phyloP scores from a whole-genome alignment of 2,888 invertebrate species.

The Baccha elongata region DNA sequence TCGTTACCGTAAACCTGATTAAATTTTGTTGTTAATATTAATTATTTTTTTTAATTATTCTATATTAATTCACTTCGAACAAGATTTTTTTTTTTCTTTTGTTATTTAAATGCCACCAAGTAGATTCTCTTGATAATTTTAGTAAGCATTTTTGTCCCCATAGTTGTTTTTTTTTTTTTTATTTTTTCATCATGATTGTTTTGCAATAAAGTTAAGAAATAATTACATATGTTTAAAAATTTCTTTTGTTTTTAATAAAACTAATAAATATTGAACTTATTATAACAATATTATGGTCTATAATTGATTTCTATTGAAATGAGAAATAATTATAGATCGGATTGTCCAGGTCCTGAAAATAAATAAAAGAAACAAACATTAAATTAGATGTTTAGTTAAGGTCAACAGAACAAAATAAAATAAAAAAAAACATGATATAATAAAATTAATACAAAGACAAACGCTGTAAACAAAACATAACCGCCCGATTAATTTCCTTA shows the following conservation, averaged over 20 bases:
- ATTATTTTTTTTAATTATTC: background rate
- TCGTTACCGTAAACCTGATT: slow-evolving; percentile 71
- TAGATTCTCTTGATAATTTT: slow-evolving; percentile 33
- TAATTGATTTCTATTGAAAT: slow-evolving; percentile 82
- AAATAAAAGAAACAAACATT: slow-evolving; percentile 75
- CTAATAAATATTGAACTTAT: slow-evolving; percentile 62
- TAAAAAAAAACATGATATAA: background rate
- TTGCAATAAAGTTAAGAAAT: slow-evolving; percentile 19
- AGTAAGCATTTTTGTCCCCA: slow-evolving; percentile 60
- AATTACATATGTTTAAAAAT: slow-evolving; percentile 4
- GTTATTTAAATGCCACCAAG: slow-evolving; percentile 64
- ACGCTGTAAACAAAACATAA: background rate
- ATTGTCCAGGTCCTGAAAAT: slow-evolving; percentile 85
- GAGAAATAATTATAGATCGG: slow-evolving; percentile 84
- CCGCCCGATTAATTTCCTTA: too few relatives aligned
- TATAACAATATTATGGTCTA: slow-evolving; percentile 75
- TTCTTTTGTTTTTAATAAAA: slow-evolving; percentile 10
- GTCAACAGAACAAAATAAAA: background rate
- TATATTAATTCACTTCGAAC: slow-evolving; percentile 28
- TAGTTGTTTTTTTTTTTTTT: slow-evolving; percentile 4
- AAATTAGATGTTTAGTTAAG: background rate
- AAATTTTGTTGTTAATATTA: background rate
- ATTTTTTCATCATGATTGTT: slow-evolving; percentile 24
- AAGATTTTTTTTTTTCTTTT: slow-evolving; percentile 25
- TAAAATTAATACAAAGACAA: background rate